phyloP scores from a whole-genome alignment of 2,888 invertebrate species.

The Cancer borealis region DNA sequence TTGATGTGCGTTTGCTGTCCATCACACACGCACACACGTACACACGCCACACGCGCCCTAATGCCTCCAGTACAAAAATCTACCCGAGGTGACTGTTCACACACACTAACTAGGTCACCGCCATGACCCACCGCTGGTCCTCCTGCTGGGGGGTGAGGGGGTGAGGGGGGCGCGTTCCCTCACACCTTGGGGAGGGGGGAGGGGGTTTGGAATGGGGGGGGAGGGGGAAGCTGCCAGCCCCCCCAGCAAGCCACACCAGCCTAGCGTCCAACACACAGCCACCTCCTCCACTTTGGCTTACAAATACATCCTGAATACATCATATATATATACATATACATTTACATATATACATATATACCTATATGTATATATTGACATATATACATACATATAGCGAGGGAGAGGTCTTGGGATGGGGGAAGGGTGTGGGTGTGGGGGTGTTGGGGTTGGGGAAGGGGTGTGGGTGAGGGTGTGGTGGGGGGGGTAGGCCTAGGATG shows the following conservation, averaged over 20 bases:
- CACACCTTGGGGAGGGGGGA: neutral
- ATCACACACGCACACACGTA: neutral
- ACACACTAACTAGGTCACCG: neutral
- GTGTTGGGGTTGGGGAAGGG: neutral
- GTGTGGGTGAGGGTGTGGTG: neutral
- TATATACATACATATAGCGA: neutral
- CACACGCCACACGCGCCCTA: neutral
- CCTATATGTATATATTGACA: conserved; percentile 16
- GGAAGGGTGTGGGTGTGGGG: neutral
- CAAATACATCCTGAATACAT: conserved; percentile 15
- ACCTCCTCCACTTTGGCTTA: conserved; percentile 8
- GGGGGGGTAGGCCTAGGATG: neutral
- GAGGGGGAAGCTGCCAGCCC: conserved; percentile 3
- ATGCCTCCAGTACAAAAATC: neutral
- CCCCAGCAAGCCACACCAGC: neutral
- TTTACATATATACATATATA: conserved; percentile 22
- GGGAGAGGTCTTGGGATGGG: neutral
- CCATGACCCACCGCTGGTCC: neutral
- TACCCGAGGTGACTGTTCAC: neutral
- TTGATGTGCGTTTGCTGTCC: neutral
- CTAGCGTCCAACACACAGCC: neutral
- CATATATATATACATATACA: conserved; percentile 20
- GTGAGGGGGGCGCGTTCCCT: too few relatives aligned
- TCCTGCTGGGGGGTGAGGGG: too few relatives aligned
- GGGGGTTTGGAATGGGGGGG: neutral